Base-by-base conservation (phyloP, 1,140 invertebrate genomes). In the Hypsibius dujardini region DNA sequence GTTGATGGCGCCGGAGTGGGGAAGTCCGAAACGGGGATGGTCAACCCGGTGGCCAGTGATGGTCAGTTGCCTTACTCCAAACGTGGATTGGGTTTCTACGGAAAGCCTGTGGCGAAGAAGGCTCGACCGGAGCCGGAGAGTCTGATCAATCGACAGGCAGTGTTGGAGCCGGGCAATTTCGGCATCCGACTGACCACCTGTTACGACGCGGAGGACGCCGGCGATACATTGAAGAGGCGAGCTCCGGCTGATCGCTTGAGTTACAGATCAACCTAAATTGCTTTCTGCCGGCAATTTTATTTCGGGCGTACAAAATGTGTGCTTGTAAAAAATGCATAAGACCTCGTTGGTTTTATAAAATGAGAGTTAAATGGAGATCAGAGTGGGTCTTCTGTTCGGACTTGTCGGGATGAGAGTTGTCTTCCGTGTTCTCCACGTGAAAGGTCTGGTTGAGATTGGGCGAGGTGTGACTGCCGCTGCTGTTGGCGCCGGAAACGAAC, bases 1-100 rank as follows among this genome's bases (percentile, higher is more conserved):
- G 77, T 75, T 67, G 79, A 83, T 70, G 84, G 84, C 3, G 12
- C 3, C 7, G 62, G 62, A 67, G 12, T 67, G 12, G 62, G 62
- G 62, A 67, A 67, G 45, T 67, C 12, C 12, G 12, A 42, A 42
- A 45, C 12, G 45, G 62, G 62, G 3, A 67, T 67, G 12, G 62
- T 45, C 12, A 42, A 67, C 42, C 12, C 62, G 42, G 12, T 67
- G 12, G 62, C 12, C 3, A 42, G 62, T 45, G 62, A 67, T 15
- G 62, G 62, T 67, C 62, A 67, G 62, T 42, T 67, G 7, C 62
- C 62, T 67, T 3, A 45, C 3, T 42, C 12, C 12, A 12, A 45
- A 3, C 12, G 3, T 15, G 62, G 42, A 15, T 42, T 45, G 12
- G 62, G 42, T 7, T 12, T 45, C 62, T 15, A 45, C 42, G 62